Evolutionary conservation across 2,888 invertebrate species (phyloP), one percentile per base, ranked within the genome.

Genomic region (Caenorhabditis zanzibari): DNA sequence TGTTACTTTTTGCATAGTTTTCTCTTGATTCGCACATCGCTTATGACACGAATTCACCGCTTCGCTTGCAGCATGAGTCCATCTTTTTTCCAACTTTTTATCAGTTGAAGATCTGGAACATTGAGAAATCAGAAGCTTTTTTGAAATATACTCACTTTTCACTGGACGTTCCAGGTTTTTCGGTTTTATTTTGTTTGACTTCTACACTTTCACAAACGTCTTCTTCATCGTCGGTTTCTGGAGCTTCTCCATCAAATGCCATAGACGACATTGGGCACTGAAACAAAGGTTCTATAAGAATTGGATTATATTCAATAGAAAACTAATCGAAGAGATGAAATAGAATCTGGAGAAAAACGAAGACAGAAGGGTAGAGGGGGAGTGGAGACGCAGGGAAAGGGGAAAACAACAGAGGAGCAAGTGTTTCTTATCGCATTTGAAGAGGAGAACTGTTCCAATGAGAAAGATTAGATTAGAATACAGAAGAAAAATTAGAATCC

Each of bases 171-270:
- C 54, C 69, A 14, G 24, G 24, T 58, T 75, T 63, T 44, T 74
- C 49, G 4, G 32, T 5, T 3, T 72, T 63, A 24, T 14, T 59
- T 14, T 73, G 24, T 49, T 26, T 69, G 38, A 12, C 12, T 38
- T 49, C 49, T 22, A 19, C 19, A 19, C 56, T 56, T 56, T 63
- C 35, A 44, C 6, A 32, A 47, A 54, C n/a, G 22, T 68, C 58
- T 22, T 69, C 63, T 22, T 83, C 83, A 54, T 83, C 83, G 22
- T 83, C 83, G 2, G 83, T 83, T 61, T 83, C 83, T 7, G 83
- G 69, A 2, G 83, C 83, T 24, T 83, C 83, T 28, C 83, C 83
- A 26, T 80, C 79, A 26, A 80, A 68, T 10, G 66, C 59, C 68
- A 63, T 74, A 9, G 82, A 64, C 10, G 54, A 52, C 74, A 73